Percentiles rank a stretch among this genome's conserved stretches.
phyloP scores from a whole-genome alignment of 2,797 vertebrate species.

The Paratrypauchen microcephalus region DNA sequence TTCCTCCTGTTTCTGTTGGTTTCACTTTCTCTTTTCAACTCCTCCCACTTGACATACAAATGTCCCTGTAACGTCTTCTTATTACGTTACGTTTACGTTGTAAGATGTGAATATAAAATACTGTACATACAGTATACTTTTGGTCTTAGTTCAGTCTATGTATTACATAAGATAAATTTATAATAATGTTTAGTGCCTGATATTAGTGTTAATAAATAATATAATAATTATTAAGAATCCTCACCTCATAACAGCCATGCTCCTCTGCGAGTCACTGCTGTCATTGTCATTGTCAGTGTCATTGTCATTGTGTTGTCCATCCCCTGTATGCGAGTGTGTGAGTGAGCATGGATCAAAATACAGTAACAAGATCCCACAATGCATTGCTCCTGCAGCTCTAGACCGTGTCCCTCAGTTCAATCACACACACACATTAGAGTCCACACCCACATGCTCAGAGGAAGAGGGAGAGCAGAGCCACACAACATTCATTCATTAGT shows the following conservation, averaged over 20 bases:
- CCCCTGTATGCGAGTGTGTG: constrained; percentile 6
- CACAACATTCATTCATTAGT: neutral
- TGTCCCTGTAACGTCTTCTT: neutral
- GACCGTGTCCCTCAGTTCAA: constrained; percentile 41
- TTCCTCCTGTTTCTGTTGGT: constrained; percentile 39
- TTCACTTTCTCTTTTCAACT: constrained; percentile 78
- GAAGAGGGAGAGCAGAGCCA: constrained; percentile 7
- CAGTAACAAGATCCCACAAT: constrained; percentile 61
- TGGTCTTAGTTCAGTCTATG: no score
- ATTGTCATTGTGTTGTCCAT: neutral
- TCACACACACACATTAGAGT: constrained; percentile 7
- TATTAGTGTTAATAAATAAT: neutral
- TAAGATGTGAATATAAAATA: neutral
- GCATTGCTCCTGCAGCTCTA: constrained; percentile 56
- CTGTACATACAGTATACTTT: neutral
- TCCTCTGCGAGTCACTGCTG: constrained; percentile 39
- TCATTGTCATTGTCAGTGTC: neutral
- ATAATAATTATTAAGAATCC: no score
- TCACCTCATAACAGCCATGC: constrained; percentile 50
- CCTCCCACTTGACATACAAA: constrained; percentile 49
- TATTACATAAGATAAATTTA: neutral
- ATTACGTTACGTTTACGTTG: neutral
- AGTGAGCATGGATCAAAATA: constrained; percentile 64
- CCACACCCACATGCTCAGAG: constrained; percentile 4
- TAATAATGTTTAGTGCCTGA: neutral